A percentile compares a stretch with the other conserved stretches of the same genome.
These are phyloP conservation scores for Diacarnus erythraeanus DNA, from an alignment of 37 sponge, comb jelly and placozoan genomes.

Conservation along the genomic window DNA sequence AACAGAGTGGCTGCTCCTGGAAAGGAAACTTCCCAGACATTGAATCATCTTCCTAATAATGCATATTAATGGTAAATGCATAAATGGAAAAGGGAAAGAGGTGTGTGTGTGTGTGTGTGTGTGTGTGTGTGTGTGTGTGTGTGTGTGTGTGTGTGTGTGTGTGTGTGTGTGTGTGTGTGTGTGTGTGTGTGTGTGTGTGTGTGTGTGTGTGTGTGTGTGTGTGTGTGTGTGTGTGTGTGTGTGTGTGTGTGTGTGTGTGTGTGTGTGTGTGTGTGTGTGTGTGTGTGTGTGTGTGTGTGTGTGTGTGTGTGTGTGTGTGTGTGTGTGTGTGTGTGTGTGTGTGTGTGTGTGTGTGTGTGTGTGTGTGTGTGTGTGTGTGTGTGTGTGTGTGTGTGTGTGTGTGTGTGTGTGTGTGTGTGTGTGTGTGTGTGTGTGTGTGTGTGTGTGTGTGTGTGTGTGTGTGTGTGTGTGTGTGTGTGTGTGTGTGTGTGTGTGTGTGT, in stretches of 20 bases:
- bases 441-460: background rate
- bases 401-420: background rate
- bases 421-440: background rate
- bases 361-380: background rate
- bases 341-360: background rate
- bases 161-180: background rate
- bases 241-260: background rate
- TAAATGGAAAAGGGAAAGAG: background rate
- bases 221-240: background rate
- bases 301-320: background rate
- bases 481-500: background rate
- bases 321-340: background rate
- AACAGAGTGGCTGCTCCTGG: constrained; percentile 74
- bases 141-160: background rate
- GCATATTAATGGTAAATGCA: no score
- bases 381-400: background rate
- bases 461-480: background rate
- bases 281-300: background rate
- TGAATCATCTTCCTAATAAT: constrained; percentile 45
- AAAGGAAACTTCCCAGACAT: constrained; percentile 47
- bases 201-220: background rate
- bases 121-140: background rate
- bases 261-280: background rate
- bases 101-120: background rate
- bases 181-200: background rate